Percentiles rank a stretch among this genome's conserved stretches.
Evolutionary conservation across 2,888 invertebrate genomes (phyloP).

Genomic region (Metallyticus violacea): DNA sequence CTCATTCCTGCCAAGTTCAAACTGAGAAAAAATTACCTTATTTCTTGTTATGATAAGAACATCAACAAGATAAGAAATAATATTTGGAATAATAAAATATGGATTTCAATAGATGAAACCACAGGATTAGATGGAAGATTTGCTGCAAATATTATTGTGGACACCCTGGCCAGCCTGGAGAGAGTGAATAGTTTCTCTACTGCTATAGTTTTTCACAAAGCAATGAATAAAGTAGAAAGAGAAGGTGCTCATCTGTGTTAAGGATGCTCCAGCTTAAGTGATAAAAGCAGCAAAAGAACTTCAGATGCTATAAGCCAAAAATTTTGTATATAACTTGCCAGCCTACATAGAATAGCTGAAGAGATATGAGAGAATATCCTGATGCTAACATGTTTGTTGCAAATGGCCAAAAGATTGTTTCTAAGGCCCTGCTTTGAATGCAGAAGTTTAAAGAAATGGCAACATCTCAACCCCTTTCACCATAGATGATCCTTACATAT

Average conservation of each 20-base stretch:
- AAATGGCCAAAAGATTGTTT: constrained; percentile 39
- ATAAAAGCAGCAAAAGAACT: constrained; percentile 36
- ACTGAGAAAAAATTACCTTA: too few species aligned
- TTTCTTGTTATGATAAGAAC: too few species aligned
- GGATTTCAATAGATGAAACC: too few species aligned
- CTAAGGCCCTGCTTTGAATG: constrained; percentile 37
- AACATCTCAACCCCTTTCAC: constrained; percentile 38
- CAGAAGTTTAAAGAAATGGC: constrained; percentile 38
- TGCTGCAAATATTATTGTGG: too few species aligned
- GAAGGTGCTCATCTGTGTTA: constrained; percentile 33
- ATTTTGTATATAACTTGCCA: constrained; percentile 40
- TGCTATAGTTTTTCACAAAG: neutral
- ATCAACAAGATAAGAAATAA: neutral
- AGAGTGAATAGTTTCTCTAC: too few species aligned
- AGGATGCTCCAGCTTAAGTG: constrained; percentile 38
- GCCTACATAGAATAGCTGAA: constrained; percentile 38
- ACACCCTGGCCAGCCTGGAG: too few species aligned
- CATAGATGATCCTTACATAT: constrained; percentile 39
- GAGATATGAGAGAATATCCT: constrained; percentile 34
- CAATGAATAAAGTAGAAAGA: neutral
- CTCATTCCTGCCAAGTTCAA: too few species aligned
- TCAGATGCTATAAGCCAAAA: constrained; percentile 37
- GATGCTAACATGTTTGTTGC: constrained; percentile 37
- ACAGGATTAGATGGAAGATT: too few species aligned
- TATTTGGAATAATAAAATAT: neutral